Conservation (phyloP, 2,113 vertebrate genomes). For the Speoplatyrhinus poulsoni region DNA sequence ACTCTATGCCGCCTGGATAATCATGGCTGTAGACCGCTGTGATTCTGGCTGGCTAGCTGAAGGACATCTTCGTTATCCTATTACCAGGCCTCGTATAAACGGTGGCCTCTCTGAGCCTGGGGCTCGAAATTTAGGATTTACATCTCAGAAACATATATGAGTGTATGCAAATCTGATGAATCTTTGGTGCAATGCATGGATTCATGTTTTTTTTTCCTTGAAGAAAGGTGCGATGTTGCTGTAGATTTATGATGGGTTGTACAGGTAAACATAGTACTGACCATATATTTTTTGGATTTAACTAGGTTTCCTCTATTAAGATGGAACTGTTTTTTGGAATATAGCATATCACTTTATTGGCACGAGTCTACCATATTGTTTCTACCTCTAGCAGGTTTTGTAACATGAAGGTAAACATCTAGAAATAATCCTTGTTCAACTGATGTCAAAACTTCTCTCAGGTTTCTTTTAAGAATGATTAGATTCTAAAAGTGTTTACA, state of each 20-base stretch:
- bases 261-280: not conserved
- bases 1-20: slow-evolving; percentile 85
- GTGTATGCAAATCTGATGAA: slow-evolving; percentile 74
- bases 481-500: not conserved
- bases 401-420: too few species aligned
- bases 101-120: slow-evolving; percentile 80
- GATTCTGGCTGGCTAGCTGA: slow-evolving; percentile 87
- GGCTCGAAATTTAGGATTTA: slow-evolving; percentile 83
- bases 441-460: too few species aligned
- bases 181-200: not conserved
- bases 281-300: not conserved
- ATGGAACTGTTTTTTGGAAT: too few species aligned
- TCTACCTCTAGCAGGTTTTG: too few species aligned
- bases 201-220: too few species aligned
- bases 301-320: too few species aligned
- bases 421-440: too few species aligned
- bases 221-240: too few species aligned
- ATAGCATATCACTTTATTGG: too few species aligned
- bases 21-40: slow-evolving; percentile 80
- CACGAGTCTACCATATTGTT: too few species aligned
- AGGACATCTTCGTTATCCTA: slow-evolving; percentile 84
- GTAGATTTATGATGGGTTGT: not conserved
- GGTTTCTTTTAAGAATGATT: too few species aligned
- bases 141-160: slow-evolving; percentile 68
- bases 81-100: slow-evolving; percentile 75